A percentile compares a stretch with the other conserved stretches of the same genome.
Evolutionary conservation across 1,140 invertebrate species (phyloP).

Genomic region (Doryteuthis pealeii): DNA sequence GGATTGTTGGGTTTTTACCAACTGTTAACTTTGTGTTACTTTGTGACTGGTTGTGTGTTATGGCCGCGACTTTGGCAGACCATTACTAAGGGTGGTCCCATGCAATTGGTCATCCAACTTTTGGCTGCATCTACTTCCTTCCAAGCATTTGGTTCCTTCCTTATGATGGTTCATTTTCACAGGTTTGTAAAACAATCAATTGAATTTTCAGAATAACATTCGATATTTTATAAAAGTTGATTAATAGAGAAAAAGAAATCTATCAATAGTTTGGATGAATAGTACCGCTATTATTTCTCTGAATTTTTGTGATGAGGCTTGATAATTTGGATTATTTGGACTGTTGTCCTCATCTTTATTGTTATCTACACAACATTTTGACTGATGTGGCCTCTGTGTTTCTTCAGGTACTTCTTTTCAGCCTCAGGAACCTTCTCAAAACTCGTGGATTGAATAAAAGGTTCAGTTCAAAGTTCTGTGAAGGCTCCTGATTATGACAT

Average conservation of each 20-base stretch:
- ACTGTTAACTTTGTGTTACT: conserved; percentile 48
- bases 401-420: too few species aligned
- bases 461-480: too few species aligned
- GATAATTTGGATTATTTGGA: too few species aligned
- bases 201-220: background rate
- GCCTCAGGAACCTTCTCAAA: too few species aligned
- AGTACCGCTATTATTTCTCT: too few species aligned
- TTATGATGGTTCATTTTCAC: conserved; percentile 51
- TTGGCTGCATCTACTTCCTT: conserved; percentile 43
- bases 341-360: too few species aligned
- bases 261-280: background rate
- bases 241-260: background rate
- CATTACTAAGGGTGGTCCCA: conserved; percentile 50
- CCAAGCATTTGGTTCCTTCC: conserved; percentile 45
- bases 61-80: conserved; percentile 47
- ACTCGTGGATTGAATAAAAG: too few species aligned
- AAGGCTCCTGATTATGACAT: too few species aligned
- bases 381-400: too few species aligned
- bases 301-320: too few species aligned
- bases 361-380: too few species aligned
- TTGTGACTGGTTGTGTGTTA: conserved; percentile 55
- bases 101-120: conserved; percentile 54
- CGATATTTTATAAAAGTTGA: background rate
- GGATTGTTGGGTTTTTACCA: conserved; percentile 55
- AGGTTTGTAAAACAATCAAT: conserved; percentile 33